phyloP scores from a whole-genome alignment of 2,888 invertebrate species.

The Drosophila austrosaltans region DNA sequence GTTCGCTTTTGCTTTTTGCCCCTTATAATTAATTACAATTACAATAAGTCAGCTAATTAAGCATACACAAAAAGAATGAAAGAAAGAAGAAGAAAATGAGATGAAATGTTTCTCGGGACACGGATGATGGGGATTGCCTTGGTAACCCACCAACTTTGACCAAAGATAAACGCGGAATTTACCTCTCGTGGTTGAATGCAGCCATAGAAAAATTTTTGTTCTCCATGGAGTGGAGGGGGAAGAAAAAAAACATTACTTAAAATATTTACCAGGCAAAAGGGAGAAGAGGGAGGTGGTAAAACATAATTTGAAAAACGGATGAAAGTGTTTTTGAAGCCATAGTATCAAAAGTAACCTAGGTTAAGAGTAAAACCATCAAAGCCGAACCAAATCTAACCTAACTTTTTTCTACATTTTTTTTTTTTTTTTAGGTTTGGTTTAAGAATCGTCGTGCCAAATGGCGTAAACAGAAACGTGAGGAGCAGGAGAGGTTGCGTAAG shows the following conservation, averaged over 20 bases:
- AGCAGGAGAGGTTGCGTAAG: constrained; percentile 92
- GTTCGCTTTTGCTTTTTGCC: not conserved
- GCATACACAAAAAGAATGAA: constrained; percentile 25
- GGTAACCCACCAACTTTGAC: constrained; percentile 45
- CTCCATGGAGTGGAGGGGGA: not conserved
- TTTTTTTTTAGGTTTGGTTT: constrained; percentile 93
- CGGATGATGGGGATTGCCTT: constrained; percentile 25
- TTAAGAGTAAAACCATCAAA: constrained; percentile 9
- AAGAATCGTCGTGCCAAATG: constrained; percentile 98
- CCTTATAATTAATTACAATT: constrained; percentile 82
- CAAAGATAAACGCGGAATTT: constrained; percentile 40
- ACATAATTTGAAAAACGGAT: constrained; percentile 84
- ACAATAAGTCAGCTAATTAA: constrained; percentile 84
- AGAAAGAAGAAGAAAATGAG: constrained; percentile 16
- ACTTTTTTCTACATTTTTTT: constrained; percentile 36
- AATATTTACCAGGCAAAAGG: constrained; percentile 49
- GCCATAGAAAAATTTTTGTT: constrained; percentile 37
- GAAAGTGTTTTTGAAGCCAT: constrained; percentile 84
- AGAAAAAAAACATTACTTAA: constrained; percentile 46
- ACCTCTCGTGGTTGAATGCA: constrained; percentile 41
- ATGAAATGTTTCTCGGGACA: not conserved
- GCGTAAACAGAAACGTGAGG: constrained; percentile 96
- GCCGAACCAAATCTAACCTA: constrained; percentile 12
- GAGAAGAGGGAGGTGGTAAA: constrained; percentile 38
- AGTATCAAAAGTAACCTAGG: constrained; percentile 50